These are phyloP conservation scores for Eumaeus atala DNA, from an alignment of 1,140 invertebrate genomes.

Conservation along the genomic window DNA sequence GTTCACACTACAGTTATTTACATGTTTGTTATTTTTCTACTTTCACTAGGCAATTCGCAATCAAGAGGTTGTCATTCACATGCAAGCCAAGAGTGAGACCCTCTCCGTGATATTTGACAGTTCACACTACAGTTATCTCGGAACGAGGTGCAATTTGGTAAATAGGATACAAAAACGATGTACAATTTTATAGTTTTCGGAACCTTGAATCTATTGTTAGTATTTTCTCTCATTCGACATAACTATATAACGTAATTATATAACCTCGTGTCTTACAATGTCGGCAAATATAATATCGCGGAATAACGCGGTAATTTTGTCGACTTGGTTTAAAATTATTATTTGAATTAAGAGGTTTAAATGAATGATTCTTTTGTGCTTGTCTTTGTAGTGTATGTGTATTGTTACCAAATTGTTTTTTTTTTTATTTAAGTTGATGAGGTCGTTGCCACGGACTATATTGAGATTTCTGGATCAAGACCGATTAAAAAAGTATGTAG, in stretches of 20 bases:
- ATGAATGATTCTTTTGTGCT: background rate
- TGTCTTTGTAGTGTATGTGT: background rate
- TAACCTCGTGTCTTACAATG: constrained; percentile 18
- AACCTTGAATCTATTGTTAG: constrained; percentile 15
- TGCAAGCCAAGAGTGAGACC: too few species aligned
- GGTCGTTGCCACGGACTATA: constrained; percentile 16
- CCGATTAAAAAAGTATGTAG: constrained; percentile 18
- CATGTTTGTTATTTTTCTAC: too few species aligned
- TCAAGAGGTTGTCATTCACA: too few species aligned
- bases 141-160: too few species aligned
- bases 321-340: constrained; percentile 1
- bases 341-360: background rate
- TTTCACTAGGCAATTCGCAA: too few species aligned
- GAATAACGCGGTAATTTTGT: too few species aligned
- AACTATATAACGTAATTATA: constrained; percentile 7
- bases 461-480: constrained; percentile 16
- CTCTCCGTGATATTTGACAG: too few species aligned
- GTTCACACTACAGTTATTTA: too few species aligned
- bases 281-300: constrained; percentile 13
- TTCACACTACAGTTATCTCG: too few species aligned
- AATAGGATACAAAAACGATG: too few species aligned
- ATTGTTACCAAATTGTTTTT: background rate
- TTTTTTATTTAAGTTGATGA: constrained; percentile 16
- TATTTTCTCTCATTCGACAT: constrained; percentile 19
- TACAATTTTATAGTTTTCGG: too few species aligned